Conservation (phyloP, 1,140 invertebrate genomes). For the Chironomus tepperi region DNA sequence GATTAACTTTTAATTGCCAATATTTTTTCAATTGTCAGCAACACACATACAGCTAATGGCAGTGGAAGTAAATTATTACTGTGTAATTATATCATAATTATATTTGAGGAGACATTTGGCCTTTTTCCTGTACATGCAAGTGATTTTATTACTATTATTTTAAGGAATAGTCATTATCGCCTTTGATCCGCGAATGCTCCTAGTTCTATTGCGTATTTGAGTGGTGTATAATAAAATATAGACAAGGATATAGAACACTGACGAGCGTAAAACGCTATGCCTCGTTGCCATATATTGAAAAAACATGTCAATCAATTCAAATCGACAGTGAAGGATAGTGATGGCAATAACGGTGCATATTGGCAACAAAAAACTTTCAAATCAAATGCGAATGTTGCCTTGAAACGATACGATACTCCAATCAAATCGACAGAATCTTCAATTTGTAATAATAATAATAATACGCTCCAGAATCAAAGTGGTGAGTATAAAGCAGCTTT, state of each 20-base stretch:
- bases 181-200: too few relatives aligned
- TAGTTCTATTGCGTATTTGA: too few relatives aligned
- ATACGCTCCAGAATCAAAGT: background rate
- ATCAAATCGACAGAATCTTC: background rate
- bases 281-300: background rate
- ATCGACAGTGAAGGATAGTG: background rate
- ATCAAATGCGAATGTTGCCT: constrained; percentile 12
- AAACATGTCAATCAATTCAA: constrained; percentile 3
- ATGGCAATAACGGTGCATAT: background rate
- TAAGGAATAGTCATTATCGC: too few relatives aligned
- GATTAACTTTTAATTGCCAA: constrained; percentile 3
- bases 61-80: too few relatives aligned
- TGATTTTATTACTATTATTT: too few relatives aligned
- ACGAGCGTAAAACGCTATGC: background rate
- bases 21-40: too few relatives aligned
- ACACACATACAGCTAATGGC: too few relatives aligned
- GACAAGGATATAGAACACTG: too few relatives aligned
- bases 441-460: background rate
- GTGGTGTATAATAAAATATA: too few relatives aligned
- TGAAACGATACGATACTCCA: background rate
- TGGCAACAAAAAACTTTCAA: background rate
- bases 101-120: background rate
- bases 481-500: background rate
- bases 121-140: background rate
- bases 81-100: too few relatives aligned